Conservation (phyloP, 1,140 invertebrate genomes). For the Zaprionus vittiger region DNA sequence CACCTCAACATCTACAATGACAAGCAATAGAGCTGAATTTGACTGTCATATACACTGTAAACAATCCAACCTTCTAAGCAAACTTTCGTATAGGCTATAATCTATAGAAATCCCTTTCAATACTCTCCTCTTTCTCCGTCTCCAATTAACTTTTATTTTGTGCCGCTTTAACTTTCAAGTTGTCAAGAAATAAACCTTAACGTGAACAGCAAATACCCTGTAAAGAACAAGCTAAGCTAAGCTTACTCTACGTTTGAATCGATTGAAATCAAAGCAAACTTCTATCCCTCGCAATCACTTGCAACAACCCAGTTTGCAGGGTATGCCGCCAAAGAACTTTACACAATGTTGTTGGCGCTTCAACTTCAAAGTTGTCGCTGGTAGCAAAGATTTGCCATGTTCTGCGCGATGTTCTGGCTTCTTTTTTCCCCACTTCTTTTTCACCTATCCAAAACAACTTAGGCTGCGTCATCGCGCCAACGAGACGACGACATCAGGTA, state of each 20-base stretch:
- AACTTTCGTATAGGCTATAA: no score
- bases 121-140: no score
- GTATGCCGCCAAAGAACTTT: conserved; percentile 6
- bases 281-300: background rate
- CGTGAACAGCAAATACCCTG: background rate
- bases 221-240: background rate
- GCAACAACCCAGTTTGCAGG: background rate
- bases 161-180: no score
- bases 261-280: background rate
- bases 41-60: no score
- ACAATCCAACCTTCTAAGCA: no score
- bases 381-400: conserved; percentile 36
- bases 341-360: conserved; percentile 27
- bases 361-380: conserved; percentile 27
- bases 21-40: no score
- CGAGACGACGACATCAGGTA: conserved; percentile 16
- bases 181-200: background rate
- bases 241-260: no score
- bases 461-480: conserved; percentile 39
- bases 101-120: no score
- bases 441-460: conserved; percentile 19
- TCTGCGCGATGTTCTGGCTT: conserved; percentile 25
- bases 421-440: conserved; percentile 28
- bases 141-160: no score
- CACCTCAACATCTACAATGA: no score